phyloP scores from a whole-genome alignment of 2,797 vertebrate genomes.

The Percopsis omiscomaycus region DNA sequence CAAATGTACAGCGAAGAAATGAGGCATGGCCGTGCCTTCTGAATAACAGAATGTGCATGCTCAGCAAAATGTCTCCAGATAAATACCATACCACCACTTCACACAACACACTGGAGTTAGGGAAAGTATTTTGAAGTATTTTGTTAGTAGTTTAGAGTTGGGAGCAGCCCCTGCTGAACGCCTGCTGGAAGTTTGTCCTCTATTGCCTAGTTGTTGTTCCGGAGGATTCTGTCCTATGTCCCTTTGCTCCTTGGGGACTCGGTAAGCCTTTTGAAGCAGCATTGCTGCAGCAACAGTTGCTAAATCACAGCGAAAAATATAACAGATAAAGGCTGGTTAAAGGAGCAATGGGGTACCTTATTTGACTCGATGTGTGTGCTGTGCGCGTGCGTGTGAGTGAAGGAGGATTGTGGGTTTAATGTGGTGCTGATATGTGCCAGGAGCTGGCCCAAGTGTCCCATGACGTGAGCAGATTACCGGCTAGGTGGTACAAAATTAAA shows the following conservation, averaged over 20 bases:
- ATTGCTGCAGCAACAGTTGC: slow-evolving; percentile 21
- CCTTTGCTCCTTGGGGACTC: slow-evolving; percentile 34
- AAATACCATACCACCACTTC: slow-evolving; percentile 2
- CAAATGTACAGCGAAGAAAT: neutral
- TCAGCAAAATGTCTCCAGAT: slow-evolving; percentile 20
- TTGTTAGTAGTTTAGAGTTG: slow-evolving; percentile 23
- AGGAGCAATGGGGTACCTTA: slow-evolving; percentile 26
- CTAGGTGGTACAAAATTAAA: slow-evolving; percentile 30
- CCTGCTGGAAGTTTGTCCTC: slow-evolving; percentile 11
- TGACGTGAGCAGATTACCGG: slow-evolving; percentile 43
- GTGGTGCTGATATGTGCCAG: neutral
- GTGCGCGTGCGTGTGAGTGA: slow-evolving; percentile 7
- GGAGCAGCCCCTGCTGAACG: slow-evolving; percentile 26
- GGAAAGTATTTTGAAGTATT: slow-evolving; percentile 34
- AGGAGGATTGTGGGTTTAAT: neutral
- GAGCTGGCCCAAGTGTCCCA: slow-evolving; percentile 12
- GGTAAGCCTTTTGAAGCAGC: slow-evolving; percentile 53
- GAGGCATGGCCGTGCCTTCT: neutral
- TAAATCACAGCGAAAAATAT: slow-evolving; percentile 50
- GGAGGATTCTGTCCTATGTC: slow-evolving; percentile 43
- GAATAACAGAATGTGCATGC: slow-evolving; percentile 11
- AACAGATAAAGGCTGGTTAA: slow-evolving; percentile 37
- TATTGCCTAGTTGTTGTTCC: slow-evolving; percentile 39
- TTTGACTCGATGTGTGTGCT: slow-evolving; percentile 2
- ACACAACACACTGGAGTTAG: slow-evolving; percentile 20